phyloP scores from a whole-genome alignment of 2,888 invertebrate species.

The Drosophila koepferae region DNA sequence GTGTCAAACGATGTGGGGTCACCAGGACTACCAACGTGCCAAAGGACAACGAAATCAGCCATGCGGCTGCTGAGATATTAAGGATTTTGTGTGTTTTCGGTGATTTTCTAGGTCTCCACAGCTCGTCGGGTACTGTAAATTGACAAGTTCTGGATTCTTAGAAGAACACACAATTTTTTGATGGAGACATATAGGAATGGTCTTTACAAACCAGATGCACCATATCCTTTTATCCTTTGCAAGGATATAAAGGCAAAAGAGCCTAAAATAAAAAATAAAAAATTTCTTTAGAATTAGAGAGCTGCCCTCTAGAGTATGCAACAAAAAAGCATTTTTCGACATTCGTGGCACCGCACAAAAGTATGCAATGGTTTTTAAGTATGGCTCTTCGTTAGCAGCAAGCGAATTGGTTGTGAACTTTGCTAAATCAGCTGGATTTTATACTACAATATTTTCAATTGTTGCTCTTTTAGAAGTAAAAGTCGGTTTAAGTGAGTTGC shows the following conservation, averaged over 20 bases:
- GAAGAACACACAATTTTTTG: neutral
- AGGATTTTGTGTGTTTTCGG: neutral
- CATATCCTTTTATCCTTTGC: too few species aligned
- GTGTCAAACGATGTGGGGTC: neutral
- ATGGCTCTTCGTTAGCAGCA: neutral
- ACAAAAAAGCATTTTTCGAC: neutral
- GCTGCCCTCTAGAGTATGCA: constrained; percentile 10
- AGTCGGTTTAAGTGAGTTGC: neutral
- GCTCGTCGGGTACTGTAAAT: neutral
- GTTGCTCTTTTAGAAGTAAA: neutral
- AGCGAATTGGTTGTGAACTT: constrained; percentile 1
- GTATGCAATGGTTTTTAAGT: neutral
- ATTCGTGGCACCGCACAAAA: neutral
- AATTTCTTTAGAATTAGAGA: neutral
- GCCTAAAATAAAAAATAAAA: too few species aligned
- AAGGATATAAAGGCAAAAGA: too few species aligned
- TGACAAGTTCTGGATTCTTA: neutral
- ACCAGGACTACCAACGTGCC: neutral
- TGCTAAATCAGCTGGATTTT: neutral
- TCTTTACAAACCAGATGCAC: too few species aligned
- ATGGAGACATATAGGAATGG: too few species aligned
- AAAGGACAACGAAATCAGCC: neutral
- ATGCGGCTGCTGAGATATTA: neutral
- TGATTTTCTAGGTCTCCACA: neutral
- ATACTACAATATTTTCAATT: neutral